Evolutionary conservation across 1,140 invertebrate species (phyloP), one percentile per base, ranked within the genome.

Genomic region (Ceratosolen solmsi): DNA sequence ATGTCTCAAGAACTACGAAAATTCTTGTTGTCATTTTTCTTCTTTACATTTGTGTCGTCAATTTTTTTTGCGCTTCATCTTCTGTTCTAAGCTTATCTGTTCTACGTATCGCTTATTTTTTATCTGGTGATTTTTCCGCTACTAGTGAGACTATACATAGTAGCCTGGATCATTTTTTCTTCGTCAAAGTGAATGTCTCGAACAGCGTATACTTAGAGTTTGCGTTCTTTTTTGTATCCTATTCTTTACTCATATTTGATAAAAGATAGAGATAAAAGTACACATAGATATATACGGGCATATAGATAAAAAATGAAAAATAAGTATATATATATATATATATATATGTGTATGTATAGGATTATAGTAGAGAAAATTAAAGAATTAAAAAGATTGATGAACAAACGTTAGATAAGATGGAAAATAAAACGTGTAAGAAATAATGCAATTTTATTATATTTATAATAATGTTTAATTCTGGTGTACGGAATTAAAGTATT

Each of bases 61-160:
- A n/a, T n/a, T n/a, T n/a, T n/a, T n/a, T n/a, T n/a, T 41, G 20
- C 51, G 49, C 54, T 72, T 79, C 68, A 72, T 71, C 68, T 71
- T 36, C 36, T 49, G 36, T 72, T 30, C 51, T 8, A 36, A 51
- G 78, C 78, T 79, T 79, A 79, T 79, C 63, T 49, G 20, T 49
- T 70, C 22, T 25, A 20, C 27, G 38, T 41, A 38, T 70, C 65
- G 20, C 17, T n/a, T 76, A 25, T 46, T 60, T 76, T 22, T n/a
- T 22, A 2, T 30, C 36, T 13, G 30, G 11, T 17, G 25, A 41
- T 75, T 76, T 76, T 76, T 63, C n/a, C 20, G 51, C 49, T 33
- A 58, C 49, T n/a, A n/a, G n/a, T n/a, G n/a, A n/a, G n/a, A n/a
- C n/a, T n/a, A n/a, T n/a, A n/a, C n/a, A n/a, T n/a, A n/a, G n/a